These are phyloP conservation scores for Nebria brevicollis DNA, from an alignment of 2,888 invertebrate species.

Conservation along the genomic window DNA sequence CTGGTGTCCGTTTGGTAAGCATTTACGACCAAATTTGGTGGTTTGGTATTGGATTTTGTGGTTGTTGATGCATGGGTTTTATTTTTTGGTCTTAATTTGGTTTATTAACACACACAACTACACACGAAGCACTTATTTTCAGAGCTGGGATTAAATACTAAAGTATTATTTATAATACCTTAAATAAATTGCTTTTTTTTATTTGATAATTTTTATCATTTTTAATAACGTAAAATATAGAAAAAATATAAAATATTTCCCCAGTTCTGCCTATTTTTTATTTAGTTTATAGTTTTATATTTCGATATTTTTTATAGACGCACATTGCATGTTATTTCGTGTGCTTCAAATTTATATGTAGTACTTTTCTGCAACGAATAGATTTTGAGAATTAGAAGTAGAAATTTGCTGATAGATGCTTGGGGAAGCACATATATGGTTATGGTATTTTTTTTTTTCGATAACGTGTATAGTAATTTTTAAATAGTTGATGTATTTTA, in stretches of 20 bases:
- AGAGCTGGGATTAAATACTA: slow-evolving; percentile 9
- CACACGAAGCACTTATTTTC: slow-evolving; percentile 33
- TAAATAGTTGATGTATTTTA: slow-evolving; percentile 4
- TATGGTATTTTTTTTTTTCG: background rate
- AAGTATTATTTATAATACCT: slow-evolving; percentile 58
- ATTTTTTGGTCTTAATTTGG: slow-evolving; percentile 19
- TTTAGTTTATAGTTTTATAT: background rate
- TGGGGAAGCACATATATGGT: slow-evolving; percentile 29
- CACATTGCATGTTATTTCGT: slow-evolving; percentile 36
- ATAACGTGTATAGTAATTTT: background rate
- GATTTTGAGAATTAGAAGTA: slow-evolving; percentile 15
- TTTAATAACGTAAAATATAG: no score
- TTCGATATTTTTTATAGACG: background rate
- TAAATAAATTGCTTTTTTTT: slow-evolving; percentile 58
- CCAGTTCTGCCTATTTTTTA: background rate
- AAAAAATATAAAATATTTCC: slow-evolving; percentile 56
- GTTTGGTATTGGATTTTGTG: slow-evolving; percentile 43
- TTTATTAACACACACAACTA: slow-evolving; percentile 19
- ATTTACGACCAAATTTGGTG: slow-evolving; percentile 23
- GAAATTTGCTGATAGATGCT: slow-evolving; percentile 24
- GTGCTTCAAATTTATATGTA: slow-evolving; percentile 19
- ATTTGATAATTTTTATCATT: slow-evolving; percentile 53
- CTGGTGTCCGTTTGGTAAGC: slow-evolving; percentile 88
- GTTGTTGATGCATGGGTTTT: slow-evolving; percentile 35
- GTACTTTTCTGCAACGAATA: slow-evolving; percentile 44